A percentile compares a stretch with the other conserved stretches of the same genome.
Evolutionary conservation across 2,888 invertebrate species (phyloP).

Genomic region (Chloroclystis v-ata): DNA sequence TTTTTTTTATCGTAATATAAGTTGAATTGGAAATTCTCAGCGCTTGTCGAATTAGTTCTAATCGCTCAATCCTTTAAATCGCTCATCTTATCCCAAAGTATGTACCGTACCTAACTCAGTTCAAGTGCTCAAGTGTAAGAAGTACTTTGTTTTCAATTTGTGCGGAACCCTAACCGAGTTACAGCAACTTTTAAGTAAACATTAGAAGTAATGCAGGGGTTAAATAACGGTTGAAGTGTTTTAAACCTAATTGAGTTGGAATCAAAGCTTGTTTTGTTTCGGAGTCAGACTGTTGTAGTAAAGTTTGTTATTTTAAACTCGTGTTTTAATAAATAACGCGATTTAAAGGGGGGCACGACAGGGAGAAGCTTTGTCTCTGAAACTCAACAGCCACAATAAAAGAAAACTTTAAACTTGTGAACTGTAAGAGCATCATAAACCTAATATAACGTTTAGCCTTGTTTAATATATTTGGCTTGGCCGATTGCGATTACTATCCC

Average conservation of each 20-base stretch:
- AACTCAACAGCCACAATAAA: no score
- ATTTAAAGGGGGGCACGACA: no score
- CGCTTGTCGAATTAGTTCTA: not conserved
- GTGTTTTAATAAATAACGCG: no score
- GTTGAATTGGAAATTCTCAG: no score
- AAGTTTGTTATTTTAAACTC: conserved; percentile 6
- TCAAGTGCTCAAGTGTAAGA: conserved; percentile 18
- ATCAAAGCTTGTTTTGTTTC: conserved; percentile 10
- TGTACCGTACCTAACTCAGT: conserved; percentile 14
- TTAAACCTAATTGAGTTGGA: conserved; percentile 6
- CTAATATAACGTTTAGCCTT: no score
- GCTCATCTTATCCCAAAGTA: conserved; percentile 1
- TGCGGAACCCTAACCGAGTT: conserved; percentile 40
- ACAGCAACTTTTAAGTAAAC: conserved; percentile 44
- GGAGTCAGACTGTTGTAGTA: conserved; percentile 9
- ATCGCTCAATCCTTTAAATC: not conserved
- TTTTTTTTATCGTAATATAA: no score
- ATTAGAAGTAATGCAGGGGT: conserved; percentile 30
- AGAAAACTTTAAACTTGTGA: no score
- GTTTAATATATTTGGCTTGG: no score
- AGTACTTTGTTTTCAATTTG: conserved; percentile 50
- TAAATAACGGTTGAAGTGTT: conserved; percentile 20
- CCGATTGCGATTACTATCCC: no score
- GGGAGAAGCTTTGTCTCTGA: no score
- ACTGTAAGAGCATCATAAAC: no score